Base-by-base conservation (phyloP, 2,888 invertebrate genomes). In the Lasioglossum morio region DNA sequence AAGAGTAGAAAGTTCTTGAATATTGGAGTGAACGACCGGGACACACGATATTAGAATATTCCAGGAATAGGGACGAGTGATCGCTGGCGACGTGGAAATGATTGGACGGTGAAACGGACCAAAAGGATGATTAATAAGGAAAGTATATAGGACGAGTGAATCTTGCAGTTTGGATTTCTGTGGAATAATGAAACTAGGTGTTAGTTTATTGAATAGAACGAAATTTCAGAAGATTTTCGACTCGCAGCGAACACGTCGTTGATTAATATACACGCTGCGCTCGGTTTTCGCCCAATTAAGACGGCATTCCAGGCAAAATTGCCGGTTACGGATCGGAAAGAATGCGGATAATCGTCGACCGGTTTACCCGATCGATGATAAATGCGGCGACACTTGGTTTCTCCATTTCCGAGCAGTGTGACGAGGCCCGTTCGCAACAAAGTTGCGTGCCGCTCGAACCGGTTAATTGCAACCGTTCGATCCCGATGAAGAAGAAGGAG, bases 1-100 rank as follows among this genome's bases (percentile, higher is more conserved):
- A 66, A 66, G 66, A 66, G 34, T 23, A 66, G 34, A 66, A 66
- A 34, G 23, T 66, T 66, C 34, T 34, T 23, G 66, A 66, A 66
- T 34, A 66, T 34, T 34, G 23, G 34, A 66, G 34, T 66, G 30
- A 66, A 66, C 57, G 53, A 60, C 37, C 34, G n/a, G 48, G 48
- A 23, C 23, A 37, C 73, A 14, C 5, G 60, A 73, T 60, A 60
- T 60, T 60, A 60, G 60, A 60, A 60, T 60, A 27, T 30, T 60
- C 27, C 5, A 16, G 2, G 16, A 27, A n/a, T n/a, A n/a, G 27
- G 5, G 4, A 27, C 23, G 53, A 23, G 10, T 19, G 60, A 30
- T 60, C 60, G 16, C 60, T 27, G 27, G 60, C 27, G 60, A 60
- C 16, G 60, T 27, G 60, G 27, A 60, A 27, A n/a, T 30, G 5